Base-by-base conservation (phyloP, 2,888 invertebrate species). In the Vanessa cardui region DNA sequence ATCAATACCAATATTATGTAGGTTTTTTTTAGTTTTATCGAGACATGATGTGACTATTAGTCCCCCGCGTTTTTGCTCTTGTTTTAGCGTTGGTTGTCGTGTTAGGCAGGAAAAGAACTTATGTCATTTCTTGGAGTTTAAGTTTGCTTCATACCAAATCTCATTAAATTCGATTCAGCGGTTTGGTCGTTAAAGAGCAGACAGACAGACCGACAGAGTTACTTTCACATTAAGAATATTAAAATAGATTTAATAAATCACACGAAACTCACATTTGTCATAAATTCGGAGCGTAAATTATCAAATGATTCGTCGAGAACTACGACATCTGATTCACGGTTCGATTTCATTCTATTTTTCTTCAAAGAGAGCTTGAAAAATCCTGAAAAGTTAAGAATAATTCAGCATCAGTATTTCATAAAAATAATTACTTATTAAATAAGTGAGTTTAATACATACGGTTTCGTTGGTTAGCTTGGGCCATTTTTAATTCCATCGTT, bases 301-400 rank as follows among this genome's bases (percentile, higher is more conserved):
- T 91, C 92, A 74, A 88, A 88, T 15, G 91, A 88, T 65, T 92
- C 91, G 75, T 92, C 91, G 68, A 92, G 76, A 69, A 89, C 72
- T 46, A 88, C 83, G 20, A 90, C 78, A 76, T 89, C 89, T 0
- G 88, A 84, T 74, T 82, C 86, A 39, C 79, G 78, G 62, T 85
- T 83, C 2, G 63, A 39, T 75, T 83, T 83, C n/a, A 72, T 31
- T 54, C 76, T 83, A 59, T 85, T 88, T 82, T 90, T 92, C 82
- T 87, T 92, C 64, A 92, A 65, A 6, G 90, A 87, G 46, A 92
- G 78, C 75, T 88, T 88, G 20, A 80, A 64, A 77, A 86, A 88
- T 12, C 86, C 92, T 92, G 78, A 64, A 85, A 85, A 44, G 62
- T 61, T 50, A 18, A 15, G 6, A 18, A 21, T 26, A 8, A 47